A percentile compares a stretch with the other conserved stretches of the same genome.
Conservation (phyloP, 2,113 vertebrate species). For the Tyrannus savana region DNA sequence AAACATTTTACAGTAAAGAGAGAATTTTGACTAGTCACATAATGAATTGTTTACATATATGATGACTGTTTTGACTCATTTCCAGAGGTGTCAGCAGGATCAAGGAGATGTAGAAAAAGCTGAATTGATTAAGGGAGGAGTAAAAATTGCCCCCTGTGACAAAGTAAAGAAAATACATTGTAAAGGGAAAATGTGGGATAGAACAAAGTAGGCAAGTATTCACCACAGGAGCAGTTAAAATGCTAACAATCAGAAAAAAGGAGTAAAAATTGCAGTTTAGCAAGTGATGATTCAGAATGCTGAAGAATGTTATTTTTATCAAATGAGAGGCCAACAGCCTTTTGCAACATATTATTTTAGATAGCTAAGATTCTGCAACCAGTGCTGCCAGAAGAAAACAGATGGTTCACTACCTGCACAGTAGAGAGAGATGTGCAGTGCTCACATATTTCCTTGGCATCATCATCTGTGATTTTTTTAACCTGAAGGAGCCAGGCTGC, state of each 20-base stretch:
- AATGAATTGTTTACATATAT: background rate
- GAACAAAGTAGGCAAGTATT: background rate
- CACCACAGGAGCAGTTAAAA: background rate
- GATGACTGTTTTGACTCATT: background rate
- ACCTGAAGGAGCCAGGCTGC: slow-evolving; percentile 96
- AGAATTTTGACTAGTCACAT: background rate
- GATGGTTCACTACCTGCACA: slow-evolving; percentile 83
- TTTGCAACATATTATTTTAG: background rate
- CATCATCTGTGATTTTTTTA: slow-evolving; percentile 92
- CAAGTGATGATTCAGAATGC: background rate
- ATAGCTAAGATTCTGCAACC: background rate
- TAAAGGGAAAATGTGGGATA: background rate
- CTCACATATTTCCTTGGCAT: slow-evolving; percentile 88
- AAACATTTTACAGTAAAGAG: background rate
- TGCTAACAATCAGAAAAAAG: background rate
- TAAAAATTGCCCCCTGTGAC: no score
- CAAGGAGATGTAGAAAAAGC: background rate
- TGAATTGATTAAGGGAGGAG: background rate
- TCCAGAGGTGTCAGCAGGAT: background rate
- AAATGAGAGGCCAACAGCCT: background rate
- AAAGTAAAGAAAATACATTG: background rate
- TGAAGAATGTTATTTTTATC: background rate
- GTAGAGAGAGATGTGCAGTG: slow-evolving; percentile 86
- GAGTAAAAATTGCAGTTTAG: background rate
- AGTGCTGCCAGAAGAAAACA: background rate